Percentiles rank a stretch among this genome's conserved stretches.
Evolutionary conservation across 2,113 vertebrate species (phyloP).

Genomic region (Trogon surrucura): DNA sequence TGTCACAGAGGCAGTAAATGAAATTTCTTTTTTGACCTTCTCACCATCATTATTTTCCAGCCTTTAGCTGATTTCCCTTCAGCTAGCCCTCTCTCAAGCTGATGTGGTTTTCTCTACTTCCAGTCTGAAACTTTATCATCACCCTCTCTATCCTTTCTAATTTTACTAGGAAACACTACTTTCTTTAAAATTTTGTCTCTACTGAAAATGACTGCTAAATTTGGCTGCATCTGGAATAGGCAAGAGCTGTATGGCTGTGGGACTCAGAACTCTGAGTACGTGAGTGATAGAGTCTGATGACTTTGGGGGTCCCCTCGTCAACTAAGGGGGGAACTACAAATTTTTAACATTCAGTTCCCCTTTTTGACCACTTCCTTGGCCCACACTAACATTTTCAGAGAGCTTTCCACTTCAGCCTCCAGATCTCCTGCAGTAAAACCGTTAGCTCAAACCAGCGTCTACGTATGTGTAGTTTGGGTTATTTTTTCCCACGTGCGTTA

Average conservation of each 20-base stretch:
- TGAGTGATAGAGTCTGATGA: neutral
- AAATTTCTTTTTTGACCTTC: neutral
- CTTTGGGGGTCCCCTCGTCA: neutral
- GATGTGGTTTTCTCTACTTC: neutral
- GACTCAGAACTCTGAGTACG: neutral
- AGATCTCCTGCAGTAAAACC: neutral
- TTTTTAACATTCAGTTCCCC: neutral
- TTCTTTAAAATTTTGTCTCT: neutral
- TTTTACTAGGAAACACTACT: neutral
- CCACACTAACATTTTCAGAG: neutral
- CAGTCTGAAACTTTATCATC: neutral
- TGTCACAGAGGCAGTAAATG: neutral
- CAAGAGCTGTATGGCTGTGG: neutral
- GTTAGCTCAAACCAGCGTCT: neutral
- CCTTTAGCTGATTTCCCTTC: neutral
- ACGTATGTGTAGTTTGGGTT: neutral
- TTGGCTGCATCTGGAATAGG: neutral
- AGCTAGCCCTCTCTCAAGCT: neutral
- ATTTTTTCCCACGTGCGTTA: conserved; percentile 7
- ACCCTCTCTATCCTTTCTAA: neutral
- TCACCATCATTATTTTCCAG: neutral
- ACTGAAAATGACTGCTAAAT: neutral
- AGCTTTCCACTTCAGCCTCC: neutral
- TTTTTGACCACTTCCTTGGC: neutral
- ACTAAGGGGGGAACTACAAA: neutral